Conservation (phyloP, 37 sponge, comb jelly and placozoan genomes). For the Theonella swinhoei region DNA sequence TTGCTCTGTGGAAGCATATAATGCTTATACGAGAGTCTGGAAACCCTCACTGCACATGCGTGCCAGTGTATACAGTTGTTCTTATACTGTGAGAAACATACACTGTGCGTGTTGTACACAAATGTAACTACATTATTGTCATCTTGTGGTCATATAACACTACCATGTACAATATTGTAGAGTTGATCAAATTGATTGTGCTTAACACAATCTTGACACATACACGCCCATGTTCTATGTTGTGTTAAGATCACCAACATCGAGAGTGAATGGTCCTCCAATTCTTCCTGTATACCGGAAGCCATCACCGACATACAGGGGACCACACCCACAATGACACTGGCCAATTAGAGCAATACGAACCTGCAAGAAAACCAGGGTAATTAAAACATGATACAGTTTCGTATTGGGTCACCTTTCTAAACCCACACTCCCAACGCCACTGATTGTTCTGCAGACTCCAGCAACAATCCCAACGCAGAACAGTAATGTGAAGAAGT, state of each 20-base stretch:
- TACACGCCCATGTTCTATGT: not conserved
- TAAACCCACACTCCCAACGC: slow-evolving; percentile 48
- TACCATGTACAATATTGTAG: too few species aligned
- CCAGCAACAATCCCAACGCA: slow-evolving; percentile 63
- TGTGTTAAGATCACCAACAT: not conserved
- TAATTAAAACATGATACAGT: not conserved
- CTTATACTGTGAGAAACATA: too few species aligned
- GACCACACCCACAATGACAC: not conserved
- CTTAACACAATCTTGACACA: not conserved
- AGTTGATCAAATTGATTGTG: not conserved
- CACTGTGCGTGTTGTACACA: too few species aligned
- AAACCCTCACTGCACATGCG: too few species aligned
- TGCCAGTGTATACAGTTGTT: too few species aligned
- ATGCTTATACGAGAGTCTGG: too few species aligned
- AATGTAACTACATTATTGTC: too few species aligned
- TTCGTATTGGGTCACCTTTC: too few species aligned
- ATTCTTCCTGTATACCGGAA: not conserved
- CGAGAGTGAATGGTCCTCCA: not conserved
- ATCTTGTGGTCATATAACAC: too few species aligned
- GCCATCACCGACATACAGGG: not conserved
- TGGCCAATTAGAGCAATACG: not conserved
- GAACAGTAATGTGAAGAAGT: slow-evolving; percentile 5
- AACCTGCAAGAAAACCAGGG: too few species aligned
- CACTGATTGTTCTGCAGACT: slow-evolving; percentile 7
- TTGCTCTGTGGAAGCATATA: too few species aligned